Evolutionary conservation across 2,888 invertebrate genomes (phyloP), one percentile per base, ranked within the genome.

Genomic region (Netelia inedita): DNA sequence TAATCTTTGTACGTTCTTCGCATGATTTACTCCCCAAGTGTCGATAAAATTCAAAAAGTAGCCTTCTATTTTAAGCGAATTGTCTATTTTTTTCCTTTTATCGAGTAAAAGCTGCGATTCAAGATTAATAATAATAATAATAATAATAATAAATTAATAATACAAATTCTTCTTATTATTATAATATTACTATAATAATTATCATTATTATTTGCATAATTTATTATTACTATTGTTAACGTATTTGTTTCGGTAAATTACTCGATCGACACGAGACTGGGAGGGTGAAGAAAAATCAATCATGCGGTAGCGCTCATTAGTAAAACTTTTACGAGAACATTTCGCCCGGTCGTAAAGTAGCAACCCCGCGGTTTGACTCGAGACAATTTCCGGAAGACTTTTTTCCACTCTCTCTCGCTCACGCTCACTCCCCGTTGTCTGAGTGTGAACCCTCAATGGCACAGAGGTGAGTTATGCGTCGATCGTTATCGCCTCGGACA

Each of bases 401-500:
- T 68, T 71, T 69, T 50, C 11, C 14, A 19, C 57, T 9, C 61
- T 21, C 66, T 46, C 57, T 61, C 65, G 11, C 8, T 46, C 46
- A 0, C 1, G 21, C 50, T 53, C n/a, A 55, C 65, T 35, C 69
- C n/a, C 16, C 19, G 35, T 21, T 57, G 66, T 46, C 23, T 53
- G 41, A 35, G 3, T n/a, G 55, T 19, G 41, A 28, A 41, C 19
- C 23, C 21, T 79, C 55, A 19, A 61, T 71, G 74, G 53, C 66
- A 53, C 46, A 50, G 63, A 61, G 5, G 73, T 86, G 83, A 87
- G 21, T 84, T 79, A 85, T 80, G 78, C 79, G 43, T 21, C n/a
- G 85, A 86, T 87, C 83, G 79, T 85, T 87, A 87, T 86, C 85
- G 76, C 72, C 57, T 53, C 74, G n/a, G 41, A 74, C 75, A 16